These are phyloP conservation scores for Neuroterus valhalla DNA, from an alignment of 1,140 invertebrate species.

Conservation along the genomic window DNA sequence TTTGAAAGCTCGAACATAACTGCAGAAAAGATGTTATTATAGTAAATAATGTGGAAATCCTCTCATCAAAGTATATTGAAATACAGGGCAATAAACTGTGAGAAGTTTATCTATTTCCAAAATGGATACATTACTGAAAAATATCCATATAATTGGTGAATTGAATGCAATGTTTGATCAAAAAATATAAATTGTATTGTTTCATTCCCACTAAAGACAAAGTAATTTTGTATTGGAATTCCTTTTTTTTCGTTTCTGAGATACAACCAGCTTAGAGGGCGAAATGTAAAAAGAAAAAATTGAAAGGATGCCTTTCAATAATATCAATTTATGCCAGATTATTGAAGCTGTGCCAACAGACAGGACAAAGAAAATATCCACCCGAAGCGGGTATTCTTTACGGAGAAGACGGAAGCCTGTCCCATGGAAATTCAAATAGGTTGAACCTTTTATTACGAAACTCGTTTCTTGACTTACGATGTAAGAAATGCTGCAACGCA, in stretches of 20 bases:
- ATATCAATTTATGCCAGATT: conserved; percentile 6
- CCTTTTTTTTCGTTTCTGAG: not conserved
- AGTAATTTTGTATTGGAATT: too few relatives aligned
- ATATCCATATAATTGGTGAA: too few relatives aligned
- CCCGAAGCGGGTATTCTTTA: not conserved
- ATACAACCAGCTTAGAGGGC: not conserved
- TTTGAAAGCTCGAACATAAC: not conserved
- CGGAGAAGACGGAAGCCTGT: not conserved
- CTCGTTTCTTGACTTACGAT: not conserved
- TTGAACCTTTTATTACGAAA: not conserved
- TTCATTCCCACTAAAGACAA: too few relatives aligned
- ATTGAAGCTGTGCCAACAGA: conserved; percentile 11
- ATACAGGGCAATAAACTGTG: too few relatives aligned
- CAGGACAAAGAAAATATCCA: conserved; percentile 12
- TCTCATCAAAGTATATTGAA: too few relatives aligned
- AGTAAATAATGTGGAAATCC: too few relatives aligned
- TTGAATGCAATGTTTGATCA: too few relatives aligned
- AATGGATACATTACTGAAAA: too few relatives aligned
- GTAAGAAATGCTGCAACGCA: too few relatives aligned
- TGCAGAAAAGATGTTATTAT: too few relatives aligned
- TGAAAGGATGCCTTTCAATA: conserved; percentile 4
- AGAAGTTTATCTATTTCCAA: too few relatives aligned
- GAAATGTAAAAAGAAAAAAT: not conserved
- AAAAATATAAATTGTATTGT: too few relatives aligned
- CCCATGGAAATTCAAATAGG: not conserved